Evolutionary conservation across 2,113 vertebrate species (phyloP).

Genomic region (Verasper variegatus): DNA sequence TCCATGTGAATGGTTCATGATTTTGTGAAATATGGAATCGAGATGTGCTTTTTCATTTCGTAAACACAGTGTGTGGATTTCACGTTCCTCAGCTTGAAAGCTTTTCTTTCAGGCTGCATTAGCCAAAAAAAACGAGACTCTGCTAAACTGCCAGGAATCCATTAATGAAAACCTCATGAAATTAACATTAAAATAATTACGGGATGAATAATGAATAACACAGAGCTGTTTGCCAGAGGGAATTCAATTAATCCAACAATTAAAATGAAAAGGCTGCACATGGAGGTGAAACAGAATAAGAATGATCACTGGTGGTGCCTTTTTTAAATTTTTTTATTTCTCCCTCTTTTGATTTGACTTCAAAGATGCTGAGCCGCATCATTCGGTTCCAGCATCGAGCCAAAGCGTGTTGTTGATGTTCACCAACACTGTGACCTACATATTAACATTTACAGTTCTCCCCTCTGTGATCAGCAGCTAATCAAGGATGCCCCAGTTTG

Average conservation of each 20-base stretch:
- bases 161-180: slow-evolving; percentile 55
- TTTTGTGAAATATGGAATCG: slow-evolving; percentile 11
- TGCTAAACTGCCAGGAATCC: slow-evolving; percentile 27
- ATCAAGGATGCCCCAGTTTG: slow-evolving; percentile 84
- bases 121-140: slow-evolving; percentile 20
- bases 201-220: slow-evolving; percentile 81
- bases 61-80: neutral
- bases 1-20: neutral
- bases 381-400: slow-evolving; percentile 28
- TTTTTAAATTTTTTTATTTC: slow-evolving; percentile 1
- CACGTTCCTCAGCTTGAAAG: neutral
- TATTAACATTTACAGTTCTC: slow-evolving; percentile 69
- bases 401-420: slow-evolving; percentile 54
- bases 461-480: slow-evolving; percentile 70
- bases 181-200: slow-evolving; percentile 72
- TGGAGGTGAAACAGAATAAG: slow-evolving; percentile 41
- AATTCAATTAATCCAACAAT: slow-evolving; percentile 81
- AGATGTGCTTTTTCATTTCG: slow-evolving; percentile 5
- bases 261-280: slow-evolving; percentile 63
- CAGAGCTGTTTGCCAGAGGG: slow-evolving; percentile 70
- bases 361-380: slow-evolving; percentile 37
- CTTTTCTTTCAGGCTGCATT: slow-evolving; percentile 6
- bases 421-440: slow-evolving; percentile 74
- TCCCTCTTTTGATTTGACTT: slow-evolving; percentile 45
- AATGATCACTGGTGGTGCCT: slow-evolving; percentile 18